Evolutionary conservation across 2,797 vertebrate genomes (phyloP), one percentile per base, ranked within the genome.

Genomic region (Mallotus villosus): DNA sequence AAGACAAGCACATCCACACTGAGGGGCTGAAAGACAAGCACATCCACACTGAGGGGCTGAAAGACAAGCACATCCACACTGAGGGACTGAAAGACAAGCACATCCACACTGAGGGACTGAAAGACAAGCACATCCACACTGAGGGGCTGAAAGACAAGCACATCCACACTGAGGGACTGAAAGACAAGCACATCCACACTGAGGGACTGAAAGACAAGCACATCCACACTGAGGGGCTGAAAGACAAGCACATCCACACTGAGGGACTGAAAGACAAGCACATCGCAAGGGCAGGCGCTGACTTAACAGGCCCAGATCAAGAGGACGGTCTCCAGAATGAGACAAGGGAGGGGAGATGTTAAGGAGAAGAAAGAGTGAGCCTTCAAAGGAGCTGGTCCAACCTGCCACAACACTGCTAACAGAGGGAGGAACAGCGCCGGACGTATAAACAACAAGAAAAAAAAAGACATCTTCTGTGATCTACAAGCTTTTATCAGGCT

Each of bases 171-270:
- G 57, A 61, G 51, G 63, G 64, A n/a, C n/a, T n/a, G n/a, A n/a
- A n/a, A n/a, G n/a, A n/a, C n/a, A n/a, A n/a, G n/a, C n/a, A n/a
- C n/a, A n/a, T n/a, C n/a, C n/a, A n/a, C n/a, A n/a, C n/a, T n/a
- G n/a, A n/a, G n/a, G 21, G 96, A 94, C 97, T 99, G 85, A 55
- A 75, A 46, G 37, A 77, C 37, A 73, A 46, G 63, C 27, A 62
- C 19, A 32, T 67, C 27, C 14, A 55, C 12, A 53, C 55, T 68
- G 57, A 61, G 51, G 21, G 96, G 94, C 97, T 99, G 85, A 55
- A 75, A 46, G 37, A 77, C 37, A 73, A 46, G 63, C 27, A 62
- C 19, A 32, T 67, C 27, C 14, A 55, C 12, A 53, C 55, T 68
- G 57, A 61, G 51, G 63, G 64, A n/a, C n/a, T n/a, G n/a, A n/a